phyloP scores from a whole-genome alignment of 2,888 invertebrate species.

The Caradrina clavipalpis region DNA sequence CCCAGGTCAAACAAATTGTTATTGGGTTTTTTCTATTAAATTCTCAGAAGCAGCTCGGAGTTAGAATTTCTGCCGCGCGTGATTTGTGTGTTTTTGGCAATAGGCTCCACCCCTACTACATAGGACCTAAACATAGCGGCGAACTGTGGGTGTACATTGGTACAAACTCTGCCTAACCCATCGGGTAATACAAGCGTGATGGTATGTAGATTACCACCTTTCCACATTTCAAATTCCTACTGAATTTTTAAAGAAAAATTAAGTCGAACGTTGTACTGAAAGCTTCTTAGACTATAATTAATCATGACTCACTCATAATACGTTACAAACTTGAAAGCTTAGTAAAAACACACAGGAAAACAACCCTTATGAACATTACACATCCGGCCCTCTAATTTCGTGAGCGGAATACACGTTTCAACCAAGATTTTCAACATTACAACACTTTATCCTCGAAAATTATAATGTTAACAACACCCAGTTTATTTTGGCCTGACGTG shows the following conservation, averaged over 20 bases:
- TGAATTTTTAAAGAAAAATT: not conserved
- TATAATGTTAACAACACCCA: constrained; percentile 52
- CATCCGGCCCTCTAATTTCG: constrained; percentile 25
- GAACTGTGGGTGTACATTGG: too few relatives aligned
- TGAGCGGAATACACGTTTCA: constrained; percentile 27
- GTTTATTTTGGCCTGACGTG: constrained; percentile 52
- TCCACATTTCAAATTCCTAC: not conserved
- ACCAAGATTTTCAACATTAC: constrained; percentile 51
- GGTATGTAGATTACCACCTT: not conserved
- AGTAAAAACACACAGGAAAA: constrained; percentile 12
- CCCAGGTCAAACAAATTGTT: too few relatives aligned
- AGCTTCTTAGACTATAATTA: not conserved
- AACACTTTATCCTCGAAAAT: constrained; percentile 54
- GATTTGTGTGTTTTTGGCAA: too few relatives aligned
- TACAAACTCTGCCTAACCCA: too few relatives aligned
- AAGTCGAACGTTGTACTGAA: not conserved
- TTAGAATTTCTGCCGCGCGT: too few relatives aligned
- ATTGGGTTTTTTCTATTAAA: too few relatives aligned
- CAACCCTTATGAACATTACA: constrained; percentile 18
- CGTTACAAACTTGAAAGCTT: constrained; percentile 5
- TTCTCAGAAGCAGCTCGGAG: too few relatives aligned
- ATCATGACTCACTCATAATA: not conserved
- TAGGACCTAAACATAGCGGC: too few relatives aligned
- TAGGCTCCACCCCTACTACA: too few relatives aligned
- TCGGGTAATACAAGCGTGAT: too few relatives aligned